These are phyloP conservation scores for Tenodera sinensis DNA, from an alignment of 2,888 invertebrate genomes.

Conservation along the genomic window DNA sequence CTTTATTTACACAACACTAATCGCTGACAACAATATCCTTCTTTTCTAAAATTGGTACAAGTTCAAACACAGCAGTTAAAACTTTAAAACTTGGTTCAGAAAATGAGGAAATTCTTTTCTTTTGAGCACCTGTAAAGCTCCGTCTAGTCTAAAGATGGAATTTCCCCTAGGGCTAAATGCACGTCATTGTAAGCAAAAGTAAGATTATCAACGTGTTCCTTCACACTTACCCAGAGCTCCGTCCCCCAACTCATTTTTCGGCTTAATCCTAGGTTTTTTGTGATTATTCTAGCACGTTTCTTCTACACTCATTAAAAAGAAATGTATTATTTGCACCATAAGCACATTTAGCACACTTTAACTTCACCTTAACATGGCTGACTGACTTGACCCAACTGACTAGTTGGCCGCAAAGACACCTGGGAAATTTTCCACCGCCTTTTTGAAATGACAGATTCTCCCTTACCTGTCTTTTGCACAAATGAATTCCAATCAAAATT, in stretches of 20 bases:
- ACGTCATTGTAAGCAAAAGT: background rate
- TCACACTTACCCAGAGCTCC: constrained; percentile 61
- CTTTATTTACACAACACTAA: background rate
- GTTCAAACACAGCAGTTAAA: background rate
- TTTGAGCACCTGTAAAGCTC: background rate
- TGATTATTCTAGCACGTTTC: constrained; percentile 21
- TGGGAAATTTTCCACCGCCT: background rate
- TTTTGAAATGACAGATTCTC: background rate
- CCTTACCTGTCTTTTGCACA: background rate
- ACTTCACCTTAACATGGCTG: constrained; percentile 25
- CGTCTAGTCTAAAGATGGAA: background rate
- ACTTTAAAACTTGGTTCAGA: background rate
- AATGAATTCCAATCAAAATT: background rate
- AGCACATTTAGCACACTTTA: constrained; percentile 14
- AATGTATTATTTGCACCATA: constrained; percentile 23
- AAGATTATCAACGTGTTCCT: background rate
- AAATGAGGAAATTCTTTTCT: background rate
- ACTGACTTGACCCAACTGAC: background rate
- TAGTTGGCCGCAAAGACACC: background rate
- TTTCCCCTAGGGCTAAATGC: constrained; percentile 4
- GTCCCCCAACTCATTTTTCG: constrained; percentile 63
- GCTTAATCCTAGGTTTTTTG: background rate
- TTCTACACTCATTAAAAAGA: constrained; percentile 13
- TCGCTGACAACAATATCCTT: background rate
- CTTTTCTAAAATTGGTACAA: background rate